Evolutionary conservation across 2,113 vertebrate genomes (phyloP).

Genomic region (Amblyornis subalaris): DNA sequence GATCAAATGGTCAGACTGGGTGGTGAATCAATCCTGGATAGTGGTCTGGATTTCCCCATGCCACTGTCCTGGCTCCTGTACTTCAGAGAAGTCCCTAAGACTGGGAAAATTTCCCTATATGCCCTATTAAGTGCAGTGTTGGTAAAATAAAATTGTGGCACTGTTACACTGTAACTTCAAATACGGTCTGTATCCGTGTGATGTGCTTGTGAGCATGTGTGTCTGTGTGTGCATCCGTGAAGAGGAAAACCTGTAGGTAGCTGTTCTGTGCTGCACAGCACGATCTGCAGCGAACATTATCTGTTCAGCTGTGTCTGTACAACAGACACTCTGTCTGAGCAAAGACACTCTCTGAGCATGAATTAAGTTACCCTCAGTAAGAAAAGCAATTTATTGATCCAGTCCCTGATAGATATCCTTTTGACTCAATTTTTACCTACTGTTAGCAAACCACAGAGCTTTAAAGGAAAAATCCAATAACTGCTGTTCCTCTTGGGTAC

Average conservation of each 20-base stretch:
- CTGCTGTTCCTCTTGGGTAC: background rate
- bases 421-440: slow-evolving; percentile 28
- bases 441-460: background rate
- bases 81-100: background rate
- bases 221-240: background rate
- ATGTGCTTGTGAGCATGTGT: background rate
- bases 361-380: slow-evolving; percentile 38
- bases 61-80: background rate
- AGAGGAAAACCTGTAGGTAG: background rate
- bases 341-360: background rate
- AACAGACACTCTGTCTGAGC: slow-evolving; percentile 24
- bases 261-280: background rate
- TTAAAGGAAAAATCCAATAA: slow-evolving; percentile 40
- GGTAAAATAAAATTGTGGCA: background rate
- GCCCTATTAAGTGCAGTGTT: background rate
- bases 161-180: background rate
- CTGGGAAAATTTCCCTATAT: background rate
- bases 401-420: slow-evolving; percentile 30
- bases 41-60: background rate
- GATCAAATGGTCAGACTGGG: background rate
- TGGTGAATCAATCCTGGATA: accelerated
- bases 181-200: accelerated
- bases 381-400: slow-evolving; percentile 51
- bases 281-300: background rate
- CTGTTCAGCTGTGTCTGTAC: background rate